Base-by-base conservation (phyloP, 2,888 invertebrate species). In the Trachelus tabidus region DNA sequence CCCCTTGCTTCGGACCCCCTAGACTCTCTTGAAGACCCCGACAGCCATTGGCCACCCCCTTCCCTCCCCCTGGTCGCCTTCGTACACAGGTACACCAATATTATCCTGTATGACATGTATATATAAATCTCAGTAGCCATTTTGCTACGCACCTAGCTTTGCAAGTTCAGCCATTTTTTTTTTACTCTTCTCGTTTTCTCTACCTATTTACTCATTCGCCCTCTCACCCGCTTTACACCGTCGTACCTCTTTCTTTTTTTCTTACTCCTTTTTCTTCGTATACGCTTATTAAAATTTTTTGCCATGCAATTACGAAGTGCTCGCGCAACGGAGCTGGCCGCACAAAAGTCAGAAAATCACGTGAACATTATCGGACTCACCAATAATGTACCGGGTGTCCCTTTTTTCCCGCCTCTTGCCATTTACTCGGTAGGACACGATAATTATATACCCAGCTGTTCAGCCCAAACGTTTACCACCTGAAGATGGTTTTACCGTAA, bases 271-370 rank as follows among this genome's bases (percentile, higher is more conserved):
- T 77, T 78, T 79, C 31, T 23, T 35, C 69, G 69, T 75, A 73
- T 33, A 78, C 81, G 81, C 83, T 86, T 87, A 86, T 86, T 87
- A 87, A 85, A 87, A 85, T 80, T 79, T 85, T 83, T 81, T 79
- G 76, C 74, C 79, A 73, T 78, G 73, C 78, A 76, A 79, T 77
- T 75, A 79, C 79, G 77, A 68, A 34, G 35, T 77, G 23, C 56
- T 56, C 56, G 56, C 23, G 23, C 6, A 56, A 56, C 23, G 9
- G 56, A 56, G 9, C 56, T 56, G 9, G 56, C 56, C 23, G 9
- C 56, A 56, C 23, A 56, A 56, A 56, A 23, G 56, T 56, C 9
- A 6, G 56, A 56, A 56, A 56, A 23, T 56, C 56, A 23, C 56
- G 56, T 23, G 56, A 23, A 56, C 23, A 9, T 56, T 56, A 56